Percentiles rank a stretch among this genome's conserved stretches.
Evolutionary conservation across 35 echinoderm and acorn worm genomes (phyloP).

Genomic region (Strongylocentrotus purpuratus): DNA sequence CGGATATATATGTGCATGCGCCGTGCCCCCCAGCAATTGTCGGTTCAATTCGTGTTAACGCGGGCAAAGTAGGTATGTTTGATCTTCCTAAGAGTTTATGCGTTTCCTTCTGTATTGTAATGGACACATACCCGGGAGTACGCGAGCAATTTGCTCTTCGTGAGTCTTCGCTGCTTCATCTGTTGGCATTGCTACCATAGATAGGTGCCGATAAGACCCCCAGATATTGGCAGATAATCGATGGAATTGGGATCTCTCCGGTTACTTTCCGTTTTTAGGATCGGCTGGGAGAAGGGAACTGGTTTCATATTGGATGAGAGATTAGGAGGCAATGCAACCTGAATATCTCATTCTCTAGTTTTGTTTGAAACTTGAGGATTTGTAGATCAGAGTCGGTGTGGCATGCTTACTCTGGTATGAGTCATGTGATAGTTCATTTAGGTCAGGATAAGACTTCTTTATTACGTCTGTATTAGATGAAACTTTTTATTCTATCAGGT

Average conservation of each 20-base stretch:
- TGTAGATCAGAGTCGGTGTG: neutral
- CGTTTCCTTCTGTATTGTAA: neutral
- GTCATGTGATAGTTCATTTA: neutral
- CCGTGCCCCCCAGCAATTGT: constrained; percentile 6
- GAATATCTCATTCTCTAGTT: constrained; percentile 3
- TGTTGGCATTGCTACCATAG: constrained; percentile 1
- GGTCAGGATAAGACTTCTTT: neutral
- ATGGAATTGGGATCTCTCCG: neutral
- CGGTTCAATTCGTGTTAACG: constrained; percentile 16
- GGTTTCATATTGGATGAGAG: constrained; percentile 1
- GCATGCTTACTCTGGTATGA: neutral
- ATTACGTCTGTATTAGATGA: neutral
- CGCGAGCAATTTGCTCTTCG: neutral
- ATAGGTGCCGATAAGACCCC: constrained; percentile 7
- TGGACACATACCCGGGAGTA: neutral
- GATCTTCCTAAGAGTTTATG: constrained; percentile 3
- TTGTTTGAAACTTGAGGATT: neutral
- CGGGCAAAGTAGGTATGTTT: neutral
- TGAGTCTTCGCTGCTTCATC: neutral
- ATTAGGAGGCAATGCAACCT: neutral
- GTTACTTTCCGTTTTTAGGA: neutral
- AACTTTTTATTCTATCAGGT: too few species aligned
- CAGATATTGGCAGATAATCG: neutral
- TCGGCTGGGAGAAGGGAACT: neutral
- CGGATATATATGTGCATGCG: constrained; percentile 16